Evolutionary conservation across 2,113 vertebrate genomes (phyloP).

Genomic region (Cricetomys ansorgei): DNA sequence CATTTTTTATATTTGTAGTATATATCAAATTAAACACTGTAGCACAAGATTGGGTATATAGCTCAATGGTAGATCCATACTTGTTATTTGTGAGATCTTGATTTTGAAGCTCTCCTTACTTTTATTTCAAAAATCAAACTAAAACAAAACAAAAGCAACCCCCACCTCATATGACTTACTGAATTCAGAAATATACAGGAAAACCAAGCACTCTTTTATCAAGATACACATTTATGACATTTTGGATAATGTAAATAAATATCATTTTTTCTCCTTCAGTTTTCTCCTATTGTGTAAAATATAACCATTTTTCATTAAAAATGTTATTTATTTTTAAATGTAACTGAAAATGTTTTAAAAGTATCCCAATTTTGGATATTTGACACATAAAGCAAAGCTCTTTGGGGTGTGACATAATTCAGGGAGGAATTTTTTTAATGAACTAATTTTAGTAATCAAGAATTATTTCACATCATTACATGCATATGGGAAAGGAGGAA

Average conservation of each 20-base stretch:
- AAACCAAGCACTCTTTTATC: background rate
- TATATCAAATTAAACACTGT: background rate
- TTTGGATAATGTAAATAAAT: background rate
- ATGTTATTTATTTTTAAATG: constrained; percentile 5
- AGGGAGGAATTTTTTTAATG: background rate
- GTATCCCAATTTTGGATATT: background rate
- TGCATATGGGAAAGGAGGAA: background rate
- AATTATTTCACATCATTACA: background rate
- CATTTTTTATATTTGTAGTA: background rate
- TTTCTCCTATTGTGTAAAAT: background rate
- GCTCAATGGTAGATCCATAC: background rate
- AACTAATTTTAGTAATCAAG: background rate
- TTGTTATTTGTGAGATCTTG: background rate
- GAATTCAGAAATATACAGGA: background rate
- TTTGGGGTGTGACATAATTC: background rate
- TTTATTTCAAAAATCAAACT: background rate
- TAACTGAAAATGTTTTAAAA: background rate
- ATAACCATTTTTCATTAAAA: background rate
- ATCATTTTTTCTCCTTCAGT: background rate
- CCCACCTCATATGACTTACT: background rate
- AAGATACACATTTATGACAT: background rate
- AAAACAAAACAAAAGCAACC: background rate
- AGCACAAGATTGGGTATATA: background rate
- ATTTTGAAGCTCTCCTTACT: background rate
- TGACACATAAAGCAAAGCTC: background rate